These are phyloP conservation scores for Noctua fimbriata DNA, from an alignment of 2,888 invertebrate genomes.

Conservation along the genomic window DNA sequence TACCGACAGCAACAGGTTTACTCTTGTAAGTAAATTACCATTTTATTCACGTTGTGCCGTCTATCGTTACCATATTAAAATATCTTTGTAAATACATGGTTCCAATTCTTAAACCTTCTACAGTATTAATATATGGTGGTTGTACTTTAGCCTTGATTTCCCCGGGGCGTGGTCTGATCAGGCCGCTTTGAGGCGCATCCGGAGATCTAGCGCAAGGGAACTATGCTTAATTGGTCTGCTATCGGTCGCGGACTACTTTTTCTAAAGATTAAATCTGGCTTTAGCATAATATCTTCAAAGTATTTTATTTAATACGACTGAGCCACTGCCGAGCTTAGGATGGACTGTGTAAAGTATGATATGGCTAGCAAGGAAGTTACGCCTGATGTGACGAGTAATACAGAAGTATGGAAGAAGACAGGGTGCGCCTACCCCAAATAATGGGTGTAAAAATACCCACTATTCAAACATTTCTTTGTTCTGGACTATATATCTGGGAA, in stretches of 20 bases:
- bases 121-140: background rate
- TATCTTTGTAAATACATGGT: background rate
- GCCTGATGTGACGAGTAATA: background rate
- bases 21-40: background rate
- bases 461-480: too few relatives aligned
- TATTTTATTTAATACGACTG: background rate
- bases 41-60: background rate
- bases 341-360: background rate
- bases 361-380: background rate
- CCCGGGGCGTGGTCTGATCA: conserved; percentile 42
- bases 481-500: too few relatives aligned
- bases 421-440: too few relatives aligned
- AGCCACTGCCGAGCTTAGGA: background rate
- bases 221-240: conserved; percentile 37
- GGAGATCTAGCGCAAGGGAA: conserved; percentile 21
- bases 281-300: background rate
- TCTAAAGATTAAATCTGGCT: background rate
- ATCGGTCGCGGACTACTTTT: conserved; percentile 3
- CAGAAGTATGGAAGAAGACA: too few relatives aligned
- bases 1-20: background rate
- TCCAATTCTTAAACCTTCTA: conserved; percentile 23
- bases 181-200: conserved; percentile 25
- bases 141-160: conserved; percentile 48
- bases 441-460: too few relatives aligned
- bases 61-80: background rate